These are phyloP conservation scores for Danio tinwini DNA, from an alignment of 2,797 vertebrate genomes.

Conservation along the genomic window DNA sequence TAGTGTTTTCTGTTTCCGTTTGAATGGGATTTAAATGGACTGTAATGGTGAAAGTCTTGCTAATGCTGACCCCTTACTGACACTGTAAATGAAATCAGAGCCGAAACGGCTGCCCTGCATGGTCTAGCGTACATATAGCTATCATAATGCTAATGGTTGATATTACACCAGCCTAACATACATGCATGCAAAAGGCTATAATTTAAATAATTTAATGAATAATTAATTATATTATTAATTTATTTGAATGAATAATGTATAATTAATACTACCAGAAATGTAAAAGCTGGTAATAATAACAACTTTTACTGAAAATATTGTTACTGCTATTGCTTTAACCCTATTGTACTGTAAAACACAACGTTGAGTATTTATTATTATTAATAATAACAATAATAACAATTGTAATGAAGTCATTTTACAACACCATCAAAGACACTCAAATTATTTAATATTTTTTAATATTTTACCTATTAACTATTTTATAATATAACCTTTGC, in stretches of 20 bases:
- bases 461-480: too few relatives aligned
- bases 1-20: slow-evolving; percentile 7
- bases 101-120: slow-evolving; percentile 26
- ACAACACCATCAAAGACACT: too few relatives aligned
- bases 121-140: background rate
- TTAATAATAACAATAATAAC: too few relatives aligned
- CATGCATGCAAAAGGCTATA: background rate
- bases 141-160: background rate
- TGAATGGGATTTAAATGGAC: slow-evolving; percentile 30
- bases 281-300: background rate
- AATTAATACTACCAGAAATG: background rate
- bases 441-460: too few relatives aligned
- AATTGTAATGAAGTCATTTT: too few relatives aligned
- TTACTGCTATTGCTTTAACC: background rate
- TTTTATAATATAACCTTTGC: too few relatives aligned
- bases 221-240: background rate
- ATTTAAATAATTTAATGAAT: background rate
- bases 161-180: background rate
- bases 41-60: background rate
- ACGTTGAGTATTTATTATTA: background rate
- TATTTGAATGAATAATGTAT: background rate
- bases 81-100: slow-evolving; percentile 3
- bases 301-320: background rate
- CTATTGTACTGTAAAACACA: background rate
- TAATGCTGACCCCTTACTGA: background rate